These are phyloP conservation scores for Anhinga anhinga DNA, from an alignment of 2,113 vertebrate species.

Conservation along the genomic window DNA sequence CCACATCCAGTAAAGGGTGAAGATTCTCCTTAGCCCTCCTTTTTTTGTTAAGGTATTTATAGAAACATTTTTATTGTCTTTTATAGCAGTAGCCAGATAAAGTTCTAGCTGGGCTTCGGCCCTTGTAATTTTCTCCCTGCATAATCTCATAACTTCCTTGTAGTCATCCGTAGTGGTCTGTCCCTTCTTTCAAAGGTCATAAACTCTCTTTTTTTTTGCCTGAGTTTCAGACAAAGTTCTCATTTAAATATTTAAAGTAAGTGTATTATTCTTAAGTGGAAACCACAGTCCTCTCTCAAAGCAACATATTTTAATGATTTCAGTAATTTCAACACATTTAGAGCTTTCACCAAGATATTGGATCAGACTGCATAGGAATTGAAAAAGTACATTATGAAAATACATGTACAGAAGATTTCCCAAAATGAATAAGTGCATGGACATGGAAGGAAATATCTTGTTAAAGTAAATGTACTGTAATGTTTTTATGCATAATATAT, in stretches of 20 bases:
- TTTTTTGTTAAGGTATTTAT: background rate
- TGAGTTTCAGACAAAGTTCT: background rate
- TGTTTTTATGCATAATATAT: background rate
- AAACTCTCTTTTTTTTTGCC: background rate
- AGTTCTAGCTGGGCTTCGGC: background rate
- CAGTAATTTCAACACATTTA: background rate
- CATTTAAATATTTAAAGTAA: background rate
- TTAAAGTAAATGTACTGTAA: background rate
- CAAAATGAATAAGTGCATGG: background rate
- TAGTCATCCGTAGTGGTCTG: background rate
- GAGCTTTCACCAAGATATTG: background rate
- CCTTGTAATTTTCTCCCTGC: background rate
- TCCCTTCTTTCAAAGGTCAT: background rate
- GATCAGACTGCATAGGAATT: background rate
- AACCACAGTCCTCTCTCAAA: background rate
- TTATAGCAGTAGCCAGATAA: background rate
- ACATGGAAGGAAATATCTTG: background rate
- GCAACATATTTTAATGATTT: background rate
- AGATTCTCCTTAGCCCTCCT: background rate
- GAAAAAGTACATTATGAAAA: background rate
- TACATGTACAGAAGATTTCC: background rate
- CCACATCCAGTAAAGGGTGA: background rate
- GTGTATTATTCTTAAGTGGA: background rate
- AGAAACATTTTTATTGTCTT: background rate
- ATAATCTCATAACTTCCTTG: background rate